These are phyloP conservation scores for Centropristis striata DNA, from an alignment of 2,113 vertebrate genomes.

Conservation along the genomic window DNA sequence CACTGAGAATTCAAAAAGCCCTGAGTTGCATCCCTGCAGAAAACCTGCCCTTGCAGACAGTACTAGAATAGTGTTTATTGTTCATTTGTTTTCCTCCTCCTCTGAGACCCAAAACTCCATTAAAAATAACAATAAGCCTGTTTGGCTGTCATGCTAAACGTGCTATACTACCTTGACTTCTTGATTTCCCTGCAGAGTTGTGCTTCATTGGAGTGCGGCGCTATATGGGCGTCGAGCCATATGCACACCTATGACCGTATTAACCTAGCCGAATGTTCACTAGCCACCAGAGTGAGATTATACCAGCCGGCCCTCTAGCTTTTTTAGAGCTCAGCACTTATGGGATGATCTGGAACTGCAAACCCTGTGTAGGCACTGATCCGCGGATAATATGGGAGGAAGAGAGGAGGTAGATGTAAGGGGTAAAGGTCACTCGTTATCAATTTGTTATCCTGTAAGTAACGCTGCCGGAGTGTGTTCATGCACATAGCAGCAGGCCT, in stretches of 20 bases:
- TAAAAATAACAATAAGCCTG: conserved; percentile 50
- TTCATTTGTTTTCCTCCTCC: conserved; percentile 21
- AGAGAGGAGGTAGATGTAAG: conserved; percentile 56
- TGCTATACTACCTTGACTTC: conserved; percentile 16
- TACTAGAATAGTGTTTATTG: neutral
- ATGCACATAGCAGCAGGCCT: conserved; percentile 19
- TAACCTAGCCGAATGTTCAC: conserved; percentile 66
- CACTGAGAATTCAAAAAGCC: neutral
- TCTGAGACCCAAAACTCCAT: conserved; percentile 43
- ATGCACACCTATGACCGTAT: conserved; percentile 68
- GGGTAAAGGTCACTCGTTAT: conserved; percentile 67
- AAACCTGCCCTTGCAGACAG: neutral
- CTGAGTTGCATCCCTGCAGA: neutral
- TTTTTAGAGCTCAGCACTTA: conserved; percentile 74
- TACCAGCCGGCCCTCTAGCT: conserved; percentile 29
- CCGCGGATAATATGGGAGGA: conserved; percentile 58
- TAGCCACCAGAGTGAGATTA: conserved; percentile 71
- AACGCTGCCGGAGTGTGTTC: conserved; percentile 32
- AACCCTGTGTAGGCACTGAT: conserved; percentile 59
- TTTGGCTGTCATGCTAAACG: conserved; percentile 48
- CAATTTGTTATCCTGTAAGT: conserved; percentile 66
- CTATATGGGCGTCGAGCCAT: conserved; percentile 34
- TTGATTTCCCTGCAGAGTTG: conserved; percentile 69
- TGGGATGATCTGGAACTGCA: conserved; percentile 60
- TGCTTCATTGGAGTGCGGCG: conserved; percentile 46